Base-by-base conservation (phyloP, 2,888 invertebrate species). In the Drosophila trichaetosa region DNA sequence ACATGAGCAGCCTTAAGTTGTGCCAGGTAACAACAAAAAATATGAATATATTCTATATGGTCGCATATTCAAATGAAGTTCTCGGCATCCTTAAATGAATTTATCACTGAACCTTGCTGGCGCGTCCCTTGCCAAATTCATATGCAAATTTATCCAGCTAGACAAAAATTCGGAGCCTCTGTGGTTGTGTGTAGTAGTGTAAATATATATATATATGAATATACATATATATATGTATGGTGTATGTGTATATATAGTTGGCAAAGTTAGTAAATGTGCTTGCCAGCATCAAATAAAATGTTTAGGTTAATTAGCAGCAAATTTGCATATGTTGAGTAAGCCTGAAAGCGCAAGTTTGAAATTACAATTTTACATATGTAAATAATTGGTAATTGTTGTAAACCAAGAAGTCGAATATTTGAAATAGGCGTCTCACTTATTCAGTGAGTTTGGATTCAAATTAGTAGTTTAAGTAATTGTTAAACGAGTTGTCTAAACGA, bases 61-160 rank as follows among this genome's bases (percentile, higher is more conserved):
- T 21, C 21, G 31, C 21, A 56, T 74, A 82, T 85, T 86, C 79
- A 76, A 76, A 79, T 74, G 83, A 87, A 80, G 58, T 84, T 78
- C 73, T 87, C 68, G 69, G 58, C 76, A 73, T 73, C 66, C 82
- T 75, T 69, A 80, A 89, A 80, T 87, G 80, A 89, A 84, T 89
- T 89, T 86, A 86, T 87, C 75, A 80, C 82, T 48, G 56, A 83
- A 78, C 69, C 70, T 77, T 63, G 64, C 59, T 57, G 62, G 27
- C 56, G 31, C 52, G 52, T 68, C 61, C 72, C 65, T 59, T 51
- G 56, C 56, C 73, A 73, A 78, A 79, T 80, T 66, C 72, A 66
- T 73, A 84, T 82, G 87, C 60, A 78, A 79, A 83, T 88, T 82
- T 70, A 42, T 53, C 27, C 54, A 57, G 31, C 38, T 58, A 64